Evolutionary conservation across 64 coral and sea anemone species (phyloP).

Genomic region (Porites lutea): DNA sequence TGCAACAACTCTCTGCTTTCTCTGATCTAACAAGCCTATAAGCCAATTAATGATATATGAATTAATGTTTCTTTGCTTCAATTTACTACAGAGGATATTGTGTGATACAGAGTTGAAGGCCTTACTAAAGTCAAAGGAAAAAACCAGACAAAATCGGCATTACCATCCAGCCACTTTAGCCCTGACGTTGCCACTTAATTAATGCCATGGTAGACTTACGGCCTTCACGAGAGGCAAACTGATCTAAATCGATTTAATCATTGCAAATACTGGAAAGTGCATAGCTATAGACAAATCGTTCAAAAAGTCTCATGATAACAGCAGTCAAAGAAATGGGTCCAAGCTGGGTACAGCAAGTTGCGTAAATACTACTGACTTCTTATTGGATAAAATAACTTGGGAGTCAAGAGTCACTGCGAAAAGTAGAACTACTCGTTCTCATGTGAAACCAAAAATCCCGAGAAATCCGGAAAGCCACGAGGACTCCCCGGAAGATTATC

Average conservation of each 20-base stretch:
- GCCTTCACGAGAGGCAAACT: conserved; percentile 6
- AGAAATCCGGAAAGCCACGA: too few relatives aligned
- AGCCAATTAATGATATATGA: not conserved
- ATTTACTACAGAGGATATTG: not conserved
- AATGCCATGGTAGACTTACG: not conserved
- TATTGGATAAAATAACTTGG: too few relatives aligned
- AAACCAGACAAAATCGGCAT: too few relatives aligned
- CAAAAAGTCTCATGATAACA: conserved; percentile 74
- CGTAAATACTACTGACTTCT: too few relatives aligned
- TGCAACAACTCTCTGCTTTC: conserved; percentile 7
- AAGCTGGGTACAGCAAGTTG: not conserved
- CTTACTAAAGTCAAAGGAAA: too few relatives aligned
- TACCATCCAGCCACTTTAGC: not conserved
- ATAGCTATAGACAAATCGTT: conserved; percentile 40
- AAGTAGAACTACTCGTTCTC: too few relatives aligned
- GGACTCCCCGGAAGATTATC: too few relatives aligned
- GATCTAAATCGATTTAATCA: conserved; percentile 1
- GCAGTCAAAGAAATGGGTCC: conserved; percentile 50
- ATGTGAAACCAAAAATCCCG: too few relatives aligned
- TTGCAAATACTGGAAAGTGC: conserved; percentile 33
- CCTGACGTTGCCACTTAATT: too few relatives aligned
- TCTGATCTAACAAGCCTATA: conserved; percentile 64
- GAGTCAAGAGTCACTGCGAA: too few relatives aligned
- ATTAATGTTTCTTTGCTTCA: not conserved
- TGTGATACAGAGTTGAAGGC: too few relatives aligned